Evolutionary conservation across 2,888 invertebrate genomes (phyloP), one percentile per base, ranked within the genome.

Genomic region (Cybosia mesomella): DNA sequence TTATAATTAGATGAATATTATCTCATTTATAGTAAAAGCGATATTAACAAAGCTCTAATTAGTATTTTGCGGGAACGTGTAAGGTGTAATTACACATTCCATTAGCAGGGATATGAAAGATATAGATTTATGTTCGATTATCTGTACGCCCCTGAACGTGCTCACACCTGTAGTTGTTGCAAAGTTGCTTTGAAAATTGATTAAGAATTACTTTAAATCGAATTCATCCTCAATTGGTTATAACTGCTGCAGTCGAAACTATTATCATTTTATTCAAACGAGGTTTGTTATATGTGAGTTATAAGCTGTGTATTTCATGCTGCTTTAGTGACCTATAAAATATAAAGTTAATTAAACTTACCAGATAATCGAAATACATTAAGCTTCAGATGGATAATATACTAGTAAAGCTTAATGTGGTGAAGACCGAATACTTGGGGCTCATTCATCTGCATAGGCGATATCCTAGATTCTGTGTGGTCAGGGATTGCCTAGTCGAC

Each of bases 101-200:
- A 80, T 80, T 80, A 81, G 54, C 13, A 64, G 58, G 55, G 64
- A 64, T 71, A 66, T 70, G n/a, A 22, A 57, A 67, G 67, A 78
- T 80, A 78, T 80, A 78, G 78, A 81, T 81, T 80, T 73, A 61
- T 53, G 53, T 24, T 3, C 11, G 61, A 67, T 39, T 67, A 59
- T 58, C 60, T 2, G 11, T 34, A 61, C 55, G 39, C 68, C 55
- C 54, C 54, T 24, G 22, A 43, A 9, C 0, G 54, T 58, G 39
- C 61, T 67, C 18, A 61, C 57, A 57, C 18, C 32, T 32, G 49
- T 54, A 62, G 15, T 11, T 32, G n/a, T 10, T 32, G 43, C n/a
- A 43, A 7, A 43, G n/a, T 62, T 34, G 53, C 18, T 62, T 62
- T 21, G 24, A 8, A 18, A 62, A 53, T 62, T 62, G 32, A 62